phyloP scores from a whole-genome alignment of 2,113 vertebrate genomes.

The Synodontis membranacea region DNA sequence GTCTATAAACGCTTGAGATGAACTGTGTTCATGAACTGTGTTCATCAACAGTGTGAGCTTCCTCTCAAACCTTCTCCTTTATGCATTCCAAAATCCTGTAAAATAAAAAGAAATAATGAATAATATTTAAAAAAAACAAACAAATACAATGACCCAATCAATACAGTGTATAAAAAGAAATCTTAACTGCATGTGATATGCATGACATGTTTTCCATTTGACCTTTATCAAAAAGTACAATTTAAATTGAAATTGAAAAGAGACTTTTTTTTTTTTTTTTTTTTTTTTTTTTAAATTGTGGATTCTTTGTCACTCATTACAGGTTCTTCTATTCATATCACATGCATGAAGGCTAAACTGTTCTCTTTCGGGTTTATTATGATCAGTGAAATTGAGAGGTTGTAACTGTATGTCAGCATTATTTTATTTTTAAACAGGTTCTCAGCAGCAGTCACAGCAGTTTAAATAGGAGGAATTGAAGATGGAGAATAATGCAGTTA shows the following conservation, averaged over 20 bases:
- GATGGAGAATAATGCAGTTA: background rate
- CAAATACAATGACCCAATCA: too few species aligned
- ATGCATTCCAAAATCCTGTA: too few species aligned
- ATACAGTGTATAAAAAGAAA: too few species aligned
- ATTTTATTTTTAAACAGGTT: too few species aligned
- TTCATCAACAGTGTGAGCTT: too few species aligned
- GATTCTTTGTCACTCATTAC: background rate
- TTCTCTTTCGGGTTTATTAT: background rate
- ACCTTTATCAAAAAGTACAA: background rate
- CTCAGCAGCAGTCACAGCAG: background rate
- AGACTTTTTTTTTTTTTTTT: too few species aligned
- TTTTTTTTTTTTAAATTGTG: background rate
- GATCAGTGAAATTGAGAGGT: background rate
- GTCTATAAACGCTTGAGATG: too few species aligned
- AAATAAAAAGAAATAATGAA: too few species aligned
- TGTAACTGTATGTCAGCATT: background rate
- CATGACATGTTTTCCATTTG: background rate
- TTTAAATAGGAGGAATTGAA: background rate
- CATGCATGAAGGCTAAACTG: background rate
- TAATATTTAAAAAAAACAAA: too few species aligned
- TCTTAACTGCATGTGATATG: background rate
- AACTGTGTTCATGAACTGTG: too few species aligned
- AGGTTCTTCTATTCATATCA: background rate
- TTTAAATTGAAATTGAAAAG: background rate
- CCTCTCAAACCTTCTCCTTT: too few species aligned